Evolutionary conservation across 2,797 vertebrate species (phyloP), one percentile per base, ranked within the genome.

Genomic region (Sylvia borin): DNA sequence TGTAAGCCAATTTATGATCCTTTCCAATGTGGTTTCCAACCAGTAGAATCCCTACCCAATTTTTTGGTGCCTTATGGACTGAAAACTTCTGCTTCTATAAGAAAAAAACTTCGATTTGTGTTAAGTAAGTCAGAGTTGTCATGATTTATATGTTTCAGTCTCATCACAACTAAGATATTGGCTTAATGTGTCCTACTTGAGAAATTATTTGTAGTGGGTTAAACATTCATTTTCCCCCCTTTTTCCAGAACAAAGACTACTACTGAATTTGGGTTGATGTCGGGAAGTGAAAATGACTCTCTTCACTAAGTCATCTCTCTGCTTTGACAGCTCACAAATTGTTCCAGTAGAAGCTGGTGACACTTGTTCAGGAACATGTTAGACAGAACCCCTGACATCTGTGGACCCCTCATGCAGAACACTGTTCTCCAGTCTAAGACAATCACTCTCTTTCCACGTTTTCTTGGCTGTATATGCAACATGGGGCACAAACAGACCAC

Each of bases 351-450:
- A 75, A 76, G 71, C 22, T 54, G 25, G 19, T 82, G 53, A 66
- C 38, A 42, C 21, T 53, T 15, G 21, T 76, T 24, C n/a, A 25
- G 31, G 71, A 88, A 18, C 7, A 32, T 3, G 4, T 45, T 53
- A 60, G 8, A 43, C 10, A 79, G 60, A 57, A 76, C 16, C n/a
- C 45, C 11, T 78, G 64, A 62, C 5, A 5, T 55, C n/a, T 61
- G 31, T 13, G 29, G 17, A 50, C 1, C 3, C 6, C 12, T 61
- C 2, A 5, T 0, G 0, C 36, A 85, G 27, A 91, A 54, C 50
- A 20, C 12, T 55, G 27, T 66, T 95, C 77, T 43, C n/a, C 45
- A 58, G 14, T 31, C 19, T 34, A 42, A 55, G 48, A 22, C 7
- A 55, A 25, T 57, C 53, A 73, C 11, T n/a, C 3, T 32, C 40